Evolutionary conservation across 2,888 invertebrate species (phyloP), one percentile per base, ranked within the genome.

Genomic region (Aradus depressus): DNA sequence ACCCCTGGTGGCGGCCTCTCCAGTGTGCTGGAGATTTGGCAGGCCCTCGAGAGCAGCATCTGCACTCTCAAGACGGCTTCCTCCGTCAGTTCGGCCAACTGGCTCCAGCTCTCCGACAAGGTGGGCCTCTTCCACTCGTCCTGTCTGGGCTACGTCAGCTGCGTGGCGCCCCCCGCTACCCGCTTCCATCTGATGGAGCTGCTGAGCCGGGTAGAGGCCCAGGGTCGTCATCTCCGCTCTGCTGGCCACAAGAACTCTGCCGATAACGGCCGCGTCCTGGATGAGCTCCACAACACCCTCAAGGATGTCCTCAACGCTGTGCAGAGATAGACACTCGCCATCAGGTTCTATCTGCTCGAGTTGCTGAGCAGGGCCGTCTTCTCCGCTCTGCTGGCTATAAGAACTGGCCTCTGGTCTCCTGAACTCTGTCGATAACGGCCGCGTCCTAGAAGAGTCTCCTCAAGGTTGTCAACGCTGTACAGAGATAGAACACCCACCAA

Each of bases 101-200:
- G 86, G 79, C 71, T 86, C 53, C 82, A 85, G 61, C 69, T 87
- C 22, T 84, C 84, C 12, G 86, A 87, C 63, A 84, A 84, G 66
- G 77, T 87, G 44, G 84, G 87, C 60, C 75, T 84, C 59, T 75
- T 93, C 62, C 85, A 89, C 64, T 79, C 80, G 18, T 80, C 84
- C 59, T 92, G 91, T 69, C 77, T 81, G 62, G 80, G 81, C 60
- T 88, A 86, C 63, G 85, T 87, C 14, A 92, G 92, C 61, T 77
- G 77, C 53, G 73, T 76, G 14, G 81, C 86, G 63, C 84, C 88
- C 10, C 86, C 89, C 16, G 88, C 90, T 65, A 81, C 84, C 44
- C 84, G 91, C 64, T 90, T 92, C 68, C 85, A 90, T 62, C 84
- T 89, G 65, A 79, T 87, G 35, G 82, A 85, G 66, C 67, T 84